Percentiles rank a stretch among this genome's conserved stretches.
These are phyloP conservation scores for Tamias sibiricus DNA, from an alignment of 2,113 vertebrate species.

Conservation along the genomic window DNA sequence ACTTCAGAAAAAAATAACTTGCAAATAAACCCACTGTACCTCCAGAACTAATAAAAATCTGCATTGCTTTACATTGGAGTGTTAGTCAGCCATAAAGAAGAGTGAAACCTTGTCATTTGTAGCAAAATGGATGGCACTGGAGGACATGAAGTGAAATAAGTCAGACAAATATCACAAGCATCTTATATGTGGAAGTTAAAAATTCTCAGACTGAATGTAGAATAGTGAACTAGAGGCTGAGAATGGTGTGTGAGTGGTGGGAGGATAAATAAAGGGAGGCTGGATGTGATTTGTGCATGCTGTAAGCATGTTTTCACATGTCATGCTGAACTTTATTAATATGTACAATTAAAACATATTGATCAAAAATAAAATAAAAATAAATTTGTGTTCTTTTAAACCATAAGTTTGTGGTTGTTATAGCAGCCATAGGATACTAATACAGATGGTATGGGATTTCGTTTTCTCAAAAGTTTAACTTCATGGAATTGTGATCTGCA, in stretches of 20 bases:
- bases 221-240: background rate
- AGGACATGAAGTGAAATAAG: no score
- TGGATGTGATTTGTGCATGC: background rate
- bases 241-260: background rate
- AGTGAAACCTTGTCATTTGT: no score
- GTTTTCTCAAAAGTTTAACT: constrained; percentile 4
- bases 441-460: background rate
- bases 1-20: no score
- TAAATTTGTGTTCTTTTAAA: background rate
- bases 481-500: background rate
- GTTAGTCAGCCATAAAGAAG: background rate
- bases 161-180: no score
- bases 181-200: background rate
- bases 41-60: background rate
- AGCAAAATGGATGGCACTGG: no score
- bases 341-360: background rate
- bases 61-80: no score
- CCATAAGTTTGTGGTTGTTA: background rate
- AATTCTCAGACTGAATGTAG: background rate
- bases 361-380: background rate
- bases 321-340: background rate
- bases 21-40: background rate
- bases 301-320: background rate
- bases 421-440: background rate
- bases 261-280: background rate